A percentile compares a stretch with the other conserved stretches of the same genome.
Evolutionary conservation across 2,888 invertebrate genomes (phyloP).

Genomic region (Adineta ricciae): DNA sequence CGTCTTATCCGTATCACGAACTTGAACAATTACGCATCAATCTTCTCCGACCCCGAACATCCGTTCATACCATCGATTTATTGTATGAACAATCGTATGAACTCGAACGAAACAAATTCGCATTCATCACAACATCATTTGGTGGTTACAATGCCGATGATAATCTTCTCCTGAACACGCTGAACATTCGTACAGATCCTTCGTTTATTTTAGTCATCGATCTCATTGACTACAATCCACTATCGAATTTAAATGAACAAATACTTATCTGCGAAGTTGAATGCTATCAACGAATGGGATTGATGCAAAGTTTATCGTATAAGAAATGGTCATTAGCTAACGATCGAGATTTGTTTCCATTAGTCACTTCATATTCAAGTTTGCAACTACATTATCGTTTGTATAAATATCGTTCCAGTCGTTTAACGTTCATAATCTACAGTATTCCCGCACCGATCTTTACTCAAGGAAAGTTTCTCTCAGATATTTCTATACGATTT

Average conservation of each 20-base stretch:
- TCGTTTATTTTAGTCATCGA: conserved; percentile 27
- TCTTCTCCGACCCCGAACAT: neutral
- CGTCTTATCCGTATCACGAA: neutral
- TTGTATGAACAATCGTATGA: neutral
- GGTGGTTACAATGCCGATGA: neutral
- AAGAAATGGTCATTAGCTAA: conserved; percentile 21
- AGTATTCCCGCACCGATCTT: conserved; percentile 25
- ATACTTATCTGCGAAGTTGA: neutral
- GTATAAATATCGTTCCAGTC: conserved; percentile 21
- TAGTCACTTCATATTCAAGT: conserved; percentile 29
- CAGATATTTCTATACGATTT: neutral
- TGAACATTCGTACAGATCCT: conserved; percentile 25
- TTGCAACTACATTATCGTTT: conserved; percentile 26
- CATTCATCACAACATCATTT: neutral
- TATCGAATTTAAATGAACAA: conserved; percentile 12
- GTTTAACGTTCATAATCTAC: conserved; percentile 28
- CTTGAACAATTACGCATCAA: conserved; percentile 1
- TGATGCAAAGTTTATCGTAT: neutral
- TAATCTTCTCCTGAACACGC: neutral
- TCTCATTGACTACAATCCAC: conserved; percentile 27
- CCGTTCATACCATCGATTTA: neutral
- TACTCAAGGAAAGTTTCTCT: neutral
- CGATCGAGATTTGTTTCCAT: conserved; percentile 19
- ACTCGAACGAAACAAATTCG: conserved; percentile 2
- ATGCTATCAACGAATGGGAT: neutral